These are phyloP conservation scores for Parnassius apollo DNA, from an alignment of 2,888 invertebrate species.

Conservation along the genomic window DNA sequence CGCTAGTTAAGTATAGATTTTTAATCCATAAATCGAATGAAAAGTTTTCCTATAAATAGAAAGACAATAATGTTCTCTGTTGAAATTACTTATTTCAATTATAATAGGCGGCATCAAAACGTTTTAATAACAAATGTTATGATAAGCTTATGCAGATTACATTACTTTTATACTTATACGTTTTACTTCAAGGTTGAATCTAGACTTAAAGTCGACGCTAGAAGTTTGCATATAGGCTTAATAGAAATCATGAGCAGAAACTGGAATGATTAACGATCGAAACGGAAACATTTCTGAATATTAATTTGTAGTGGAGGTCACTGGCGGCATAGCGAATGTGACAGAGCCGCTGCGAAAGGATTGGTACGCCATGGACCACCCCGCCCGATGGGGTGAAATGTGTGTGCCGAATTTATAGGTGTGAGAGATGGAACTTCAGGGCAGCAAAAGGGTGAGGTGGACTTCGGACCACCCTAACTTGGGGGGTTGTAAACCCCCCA, in stretches of 20 bases:
- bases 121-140: too few relatives aligned
- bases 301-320: slow-evolving; percentile 80
- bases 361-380: slow-evolving; percentile 72
- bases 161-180: neutral
- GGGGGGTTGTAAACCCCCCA: slow-evolving; percentile 70
- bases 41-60: too few relatives aligned
- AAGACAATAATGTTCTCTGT: too few relatives aligned
- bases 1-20: too few relatives aligned
- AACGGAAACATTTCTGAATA: slow-evolving; percentile 78
- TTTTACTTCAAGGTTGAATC: slow-evolving; percentile 24
- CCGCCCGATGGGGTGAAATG: slow-evolving; percentile 74
- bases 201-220: slow-evolving; percentile 8
- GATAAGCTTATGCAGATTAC: too few relatives aligned
- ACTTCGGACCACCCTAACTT: slow-evolving; percentile 77
- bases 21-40: too few relatives aligned
- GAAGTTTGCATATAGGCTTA: slow-evolving; percentile 14
- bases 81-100: too few relatives aligned
- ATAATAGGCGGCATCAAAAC: too few relatives aligned
- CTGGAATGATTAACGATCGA: slow-evolving; percentile 75
- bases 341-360: slow-evolving; percentile 77
- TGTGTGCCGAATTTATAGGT: slow-evolving; percentile 81
- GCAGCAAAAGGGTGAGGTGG: slow-evolving; percentile 81
- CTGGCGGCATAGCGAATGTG: slow-evolving; percentile 73
- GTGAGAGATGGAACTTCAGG: slow-evolving; percentile 82
- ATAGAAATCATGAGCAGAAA: slow-evolving; percentile 58